phyloP scores from a whole-genome alignment of 2,113 vertebrate species.

The Burhinus oedicnemus region DNA sequence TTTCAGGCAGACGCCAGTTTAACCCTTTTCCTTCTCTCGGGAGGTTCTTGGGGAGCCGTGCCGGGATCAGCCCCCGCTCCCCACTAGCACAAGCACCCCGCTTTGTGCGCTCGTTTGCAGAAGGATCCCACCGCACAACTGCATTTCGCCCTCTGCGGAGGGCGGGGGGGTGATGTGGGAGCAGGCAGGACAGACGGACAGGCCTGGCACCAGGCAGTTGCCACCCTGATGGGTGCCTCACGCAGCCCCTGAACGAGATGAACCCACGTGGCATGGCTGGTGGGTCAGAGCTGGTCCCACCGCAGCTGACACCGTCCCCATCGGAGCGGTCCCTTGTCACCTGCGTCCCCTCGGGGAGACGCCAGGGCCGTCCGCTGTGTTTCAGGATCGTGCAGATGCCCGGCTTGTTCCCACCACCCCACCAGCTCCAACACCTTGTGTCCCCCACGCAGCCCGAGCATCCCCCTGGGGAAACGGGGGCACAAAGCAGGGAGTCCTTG shows the following conservation, averaged over 20 bases:
- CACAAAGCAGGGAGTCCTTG: not conserved
- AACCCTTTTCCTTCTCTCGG: slow-evolving; percentile 6
- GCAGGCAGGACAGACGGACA: not conserved
- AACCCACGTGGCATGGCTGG: not conserved
- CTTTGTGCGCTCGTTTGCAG: not conserved
- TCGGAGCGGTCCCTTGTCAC: not conserved
- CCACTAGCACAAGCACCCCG: accelerated
- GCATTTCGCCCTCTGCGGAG: not conserved
- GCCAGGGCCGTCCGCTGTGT: not conserved
- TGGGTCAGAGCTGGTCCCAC: not conserved
- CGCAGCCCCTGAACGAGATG: accelerated
- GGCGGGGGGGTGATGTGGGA: not conserved
- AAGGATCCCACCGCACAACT: not conserved
- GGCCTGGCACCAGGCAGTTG: not conserved
- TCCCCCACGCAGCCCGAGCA: accelerated
- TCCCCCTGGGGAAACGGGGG: not conserved
- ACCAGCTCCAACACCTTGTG: not conserved
- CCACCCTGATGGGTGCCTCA: accelerated
- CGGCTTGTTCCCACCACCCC: not conserved
- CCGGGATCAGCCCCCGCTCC: not conserved
- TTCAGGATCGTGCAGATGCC: not conserved
- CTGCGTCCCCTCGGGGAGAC: not conserved
- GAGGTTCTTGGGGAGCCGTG: not conserved
- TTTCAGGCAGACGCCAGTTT: not conserved
- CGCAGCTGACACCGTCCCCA: not conserved